Percentiles rank a stretch among this genome's conserved stretches.
Conservation (phyloP, 2,797 vertebrate genomes). For the Ctenosaura bakeri region DNA sequence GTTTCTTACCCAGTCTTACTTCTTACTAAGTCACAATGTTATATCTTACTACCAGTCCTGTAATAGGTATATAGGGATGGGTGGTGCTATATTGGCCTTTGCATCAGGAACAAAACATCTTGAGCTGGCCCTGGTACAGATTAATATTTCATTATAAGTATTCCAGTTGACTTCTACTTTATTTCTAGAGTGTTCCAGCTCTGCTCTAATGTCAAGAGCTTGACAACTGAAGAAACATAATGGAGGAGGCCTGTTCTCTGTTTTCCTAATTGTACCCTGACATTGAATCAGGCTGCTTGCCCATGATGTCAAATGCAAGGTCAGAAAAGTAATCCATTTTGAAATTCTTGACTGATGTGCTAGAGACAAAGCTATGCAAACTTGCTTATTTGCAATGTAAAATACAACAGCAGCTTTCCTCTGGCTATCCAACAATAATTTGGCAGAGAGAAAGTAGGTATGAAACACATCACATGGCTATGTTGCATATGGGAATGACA, state of each 20-base stretch:
- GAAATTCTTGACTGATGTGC: constrained; percentile 61
- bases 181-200: neutral
- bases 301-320: constrained; percentile 34
- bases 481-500: constrained; percentile 69
- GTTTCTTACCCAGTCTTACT: too few relatives aligned
- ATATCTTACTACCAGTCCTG: too few relatives aligned
- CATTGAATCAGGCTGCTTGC: constrained; percentile 30
- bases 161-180: neutral
- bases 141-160: neutral
- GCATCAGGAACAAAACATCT: neutral
- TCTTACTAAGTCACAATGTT: too few relatives aligned
- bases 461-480: constrained; percentile 56
- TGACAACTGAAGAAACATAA: neutral
- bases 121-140: neutral
- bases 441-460: constrained; percentile 59
- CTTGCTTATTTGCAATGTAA: constrained; percentile 56
- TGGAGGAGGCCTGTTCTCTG: neutral
- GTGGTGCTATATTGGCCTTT: neutral
- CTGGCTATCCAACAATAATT: constrained; percentile 70
- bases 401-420: constrained; percentile 64
- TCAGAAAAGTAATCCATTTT: constrained; percentile 67
- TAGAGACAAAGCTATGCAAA: constrained; percentile 74
- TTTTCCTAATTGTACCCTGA: neutral
- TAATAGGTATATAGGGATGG: neutral
- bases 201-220: neutral